Evolutionary conservation across 2,888 invertebrate genomes (phyloP), one percentile per base, ranked within the genome.

Genomic region (Baronia brevicornis): DNA sequence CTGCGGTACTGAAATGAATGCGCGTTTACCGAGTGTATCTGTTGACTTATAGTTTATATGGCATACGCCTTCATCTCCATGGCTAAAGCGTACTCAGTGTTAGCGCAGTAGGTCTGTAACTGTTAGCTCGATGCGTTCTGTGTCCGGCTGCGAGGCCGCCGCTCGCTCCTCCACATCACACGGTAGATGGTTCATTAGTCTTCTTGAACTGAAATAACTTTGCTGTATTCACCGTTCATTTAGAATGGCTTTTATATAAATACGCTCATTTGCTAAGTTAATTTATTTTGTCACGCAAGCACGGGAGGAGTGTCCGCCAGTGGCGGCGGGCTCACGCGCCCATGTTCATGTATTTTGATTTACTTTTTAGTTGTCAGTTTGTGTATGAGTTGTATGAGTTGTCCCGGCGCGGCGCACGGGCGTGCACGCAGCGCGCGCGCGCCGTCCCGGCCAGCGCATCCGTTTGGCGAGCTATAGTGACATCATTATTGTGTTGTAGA

Each of bases 401-500:
- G 66, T 54, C 49, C 52, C 56, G 68, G 56, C 53, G 64, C 60
- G 46, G 33, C 33, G 43, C 41, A 36, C 41, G 43, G 39, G 32
- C 33, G 35, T 27, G 30, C 35, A 15, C 31, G 29, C 44, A 39
- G 41, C 55, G 54, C 60, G 60, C 57, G 59, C 63, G 65, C 57
- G 48, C 60, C 57, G 62, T 46, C 56, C 62, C 58, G 60, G 56
- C 64, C 73, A 60, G 62, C 61, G 75, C 77, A 68, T 70, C 65
- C 67, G 66, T 71, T 71, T 75, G 78, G 75, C 82, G 78, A 79
- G 79, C 78, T 82, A 82, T 84, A 85, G 85, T 84, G 82, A 84
- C 85, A 77, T 84, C 85, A 84, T 85, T 84, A 74, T 84, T 85
- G 84, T 85, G 84, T 92, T 94, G 90, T 94, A 98, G 97, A 96